Evolutionary conservation across 1,140 invertebrate species (phyloP).

Genomic region (Nautilus pompilius): DNA sequence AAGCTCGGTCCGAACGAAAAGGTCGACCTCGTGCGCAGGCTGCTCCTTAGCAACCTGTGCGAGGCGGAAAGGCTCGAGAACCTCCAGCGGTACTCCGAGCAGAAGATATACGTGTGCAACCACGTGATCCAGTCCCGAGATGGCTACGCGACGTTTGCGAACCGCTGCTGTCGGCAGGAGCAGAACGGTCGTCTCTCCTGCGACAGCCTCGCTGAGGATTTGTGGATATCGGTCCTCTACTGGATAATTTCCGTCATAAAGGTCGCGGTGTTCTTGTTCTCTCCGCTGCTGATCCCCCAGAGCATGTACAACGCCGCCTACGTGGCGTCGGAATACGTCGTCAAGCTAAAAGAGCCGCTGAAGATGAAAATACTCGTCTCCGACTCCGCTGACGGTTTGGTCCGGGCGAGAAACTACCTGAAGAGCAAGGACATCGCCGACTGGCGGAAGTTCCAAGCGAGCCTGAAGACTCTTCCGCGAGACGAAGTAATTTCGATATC

Average conservation of each 20-base stretch:
- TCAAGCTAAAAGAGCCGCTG: slow-evolving; percentile 38
- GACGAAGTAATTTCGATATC: slow-evolving; percentile 39
- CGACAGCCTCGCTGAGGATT: slow-evolving; percentile 32
- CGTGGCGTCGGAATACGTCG: slow-evolving; percentile 43
- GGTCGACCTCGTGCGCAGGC: slow-evolving; percentile 24
- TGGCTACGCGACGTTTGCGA: slow-evolving; percentile 37
- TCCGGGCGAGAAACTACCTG: slow-evolving; percentile 33
- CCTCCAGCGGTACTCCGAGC: slow-evolving; percentile 10
- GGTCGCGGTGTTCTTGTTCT: slow-evolving; percentile 44
- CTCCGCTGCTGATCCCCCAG: slow-evolving; percentile 39
- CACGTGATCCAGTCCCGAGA: slow-evolving; percentile 30
- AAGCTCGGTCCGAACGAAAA: slow-evolving; percentile 26
- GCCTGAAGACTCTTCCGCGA: slow-evolving; percentile 25
- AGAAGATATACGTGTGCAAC: slow-evolving; percentile 37
- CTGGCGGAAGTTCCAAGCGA: slow-evolving; percentile 33
- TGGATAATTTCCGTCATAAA: slow-evolving; percentile 40
- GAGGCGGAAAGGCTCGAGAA: slow-evolving; percentile 9
- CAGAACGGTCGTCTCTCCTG: slow-evolving; percentile 24
- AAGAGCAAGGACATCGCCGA: slow-evolving; percentile 36
- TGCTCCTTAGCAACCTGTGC: slow-evolving; percentile 34
- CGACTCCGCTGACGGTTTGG: slow-evolving; percentile 28
- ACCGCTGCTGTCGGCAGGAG: slow-evolving; percentile 37
- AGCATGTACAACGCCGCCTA: slow-evolving; percentile 41
- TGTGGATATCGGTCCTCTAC: slow-evolving; percentile 48
- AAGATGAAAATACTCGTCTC: slow-evolving; percentile 42